Percentiles rank a stretch among this genome's conserved stretches.
These are phyloP conservation scores for Pachycephus smyrnensis DNA, from an alignment of 2,888 invertebrate species.

Conservation along the genomic window DNA sequence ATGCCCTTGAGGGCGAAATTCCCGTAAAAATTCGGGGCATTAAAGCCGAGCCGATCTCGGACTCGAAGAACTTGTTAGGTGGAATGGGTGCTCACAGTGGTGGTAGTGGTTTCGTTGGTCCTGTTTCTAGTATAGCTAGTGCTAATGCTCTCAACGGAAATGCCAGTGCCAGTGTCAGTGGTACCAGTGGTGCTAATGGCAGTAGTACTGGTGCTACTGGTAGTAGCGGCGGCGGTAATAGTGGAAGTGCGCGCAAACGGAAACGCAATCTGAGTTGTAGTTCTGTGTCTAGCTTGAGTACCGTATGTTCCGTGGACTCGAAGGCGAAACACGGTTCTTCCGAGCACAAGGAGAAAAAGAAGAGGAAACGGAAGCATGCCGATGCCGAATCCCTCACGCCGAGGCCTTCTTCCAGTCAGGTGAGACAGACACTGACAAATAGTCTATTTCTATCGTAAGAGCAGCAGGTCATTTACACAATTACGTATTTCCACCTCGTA, in stretches of 20 bases:
- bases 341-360: constrained; percentile 59
- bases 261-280: constrained; percentile 57
- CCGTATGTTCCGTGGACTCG: constrained; percentile 55
- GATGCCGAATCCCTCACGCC: constrained; percentile 44
- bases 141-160: constrained; percentile 15
- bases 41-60: constrained; percentile 37
- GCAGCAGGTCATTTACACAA: neutral
- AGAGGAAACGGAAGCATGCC: constrained; percentile 55
- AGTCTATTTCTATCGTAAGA: neutral
- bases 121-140: constrained; percentile 15
- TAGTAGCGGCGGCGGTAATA: constrained; percentile 35
- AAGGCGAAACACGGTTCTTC: constrained; percentile 49
- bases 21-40: constrained; percentile 27
- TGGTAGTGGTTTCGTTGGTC: constrained; percentile 25
- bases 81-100: constrained; percentile 28
- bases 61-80: constrained; percentile 34
- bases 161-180: constrained; percentile 28
- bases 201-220: constrained; percentile 36
- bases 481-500: neutral
- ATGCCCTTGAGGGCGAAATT: constrained; percentile 9
- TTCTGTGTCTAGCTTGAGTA: constrained; percentile 58
- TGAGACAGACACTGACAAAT: constrained; percentile 24
- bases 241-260: constrained; percentile 48
- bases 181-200: constrained; percentile 24
- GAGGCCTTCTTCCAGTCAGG: constrained; percentile 59